phyloP scores from a whole-genome alignment of 1,140 invertebrate genomes.

The Laodelphax striatellus region DNA sequence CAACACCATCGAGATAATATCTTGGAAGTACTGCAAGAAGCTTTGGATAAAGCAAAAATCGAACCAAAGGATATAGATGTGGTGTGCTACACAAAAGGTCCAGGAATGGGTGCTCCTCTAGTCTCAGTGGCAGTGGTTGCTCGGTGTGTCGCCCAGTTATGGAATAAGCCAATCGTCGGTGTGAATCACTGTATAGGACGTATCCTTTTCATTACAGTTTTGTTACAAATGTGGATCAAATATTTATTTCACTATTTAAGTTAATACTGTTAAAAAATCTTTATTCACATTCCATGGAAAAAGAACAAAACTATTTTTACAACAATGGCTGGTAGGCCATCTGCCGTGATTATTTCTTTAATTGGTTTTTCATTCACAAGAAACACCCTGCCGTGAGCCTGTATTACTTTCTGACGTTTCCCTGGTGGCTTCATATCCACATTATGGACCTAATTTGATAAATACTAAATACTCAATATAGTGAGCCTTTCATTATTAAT shows the following conservation, averaged over 20 bases:
- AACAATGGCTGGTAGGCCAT: too few relatives aligned
- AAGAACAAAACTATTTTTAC: too few relatives aligned
- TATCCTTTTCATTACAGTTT: conserved; percentile 43
- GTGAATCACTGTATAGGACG: conserved; percentile 98
- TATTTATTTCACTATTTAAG: not conserved
- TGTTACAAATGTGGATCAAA: too few relatives aligned
- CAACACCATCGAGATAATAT: conserved; percentile 83
- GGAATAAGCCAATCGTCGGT: conserved; percentile 91
- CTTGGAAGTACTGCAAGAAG: conserved; percentile 62
- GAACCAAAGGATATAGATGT: conserved; percentile 75
- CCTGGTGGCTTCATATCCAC: too few relatives aligned
- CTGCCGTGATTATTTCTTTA: too few relatives aligned
- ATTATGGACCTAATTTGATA: too few relatives aligned
- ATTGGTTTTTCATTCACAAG: too few relatives aligned
- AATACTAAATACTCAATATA: too few relatives aligned
- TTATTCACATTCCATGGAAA: not conserved
- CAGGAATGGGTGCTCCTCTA: conserved; percentile 95
- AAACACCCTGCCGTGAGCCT: too few relatives aligned
- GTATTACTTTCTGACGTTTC: too few relatives aligned
- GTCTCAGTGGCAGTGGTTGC: conserved; percentile 84
- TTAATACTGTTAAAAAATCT: not conserved
- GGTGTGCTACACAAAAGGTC: conserved; percentile 94
- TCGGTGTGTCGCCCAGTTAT: conserved; percentile 83
- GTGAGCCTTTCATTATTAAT: too few relatives aligned
- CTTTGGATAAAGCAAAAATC: conserved; percentile 67